phyloP scores from a whole-genome alignment of 2,113 vertebrate genomes.

The Odocoileus virginianus region DNA sequence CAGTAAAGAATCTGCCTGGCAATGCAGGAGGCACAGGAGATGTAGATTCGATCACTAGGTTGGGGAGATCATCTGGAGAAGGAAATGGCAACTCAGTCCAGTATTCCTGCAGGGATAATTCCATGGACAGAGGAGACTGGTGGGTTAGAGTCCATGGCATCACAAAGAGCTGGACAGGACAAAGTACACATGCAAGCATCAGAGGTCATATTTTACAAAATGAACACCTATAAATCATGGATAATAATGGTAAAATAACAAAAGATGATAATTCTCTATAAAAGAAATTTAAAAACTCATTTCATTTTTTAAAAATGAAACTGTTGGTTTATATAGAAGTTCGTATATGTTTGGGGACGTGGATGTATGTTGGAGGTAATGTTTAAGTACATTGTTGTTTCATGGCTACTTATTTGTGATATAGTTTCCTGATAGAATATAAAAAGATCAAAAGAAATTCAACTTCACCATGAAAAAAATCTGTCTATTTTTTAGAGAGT shows the following conservation, averaged over 20 bases:
- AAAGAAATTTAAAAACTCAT: background rate
- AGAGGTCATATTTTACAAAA: background rate
- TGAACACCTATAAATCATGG: background rate
- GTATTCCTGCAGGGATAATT: background rate
- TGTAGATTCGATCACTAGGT: accelerated
- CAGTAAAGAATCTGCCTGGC: background rate
- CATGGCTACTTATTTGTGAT: background rate
- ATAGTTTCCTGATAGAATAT: background rate
- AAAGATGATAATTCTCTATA: background rate
- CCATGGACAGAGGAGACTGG: background rate
- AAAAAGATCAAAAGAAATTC: background rate
- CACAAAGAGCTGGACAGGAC: background rate
- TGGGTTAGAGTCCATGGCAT: background rate
- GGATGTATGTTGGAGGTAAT: background rate
- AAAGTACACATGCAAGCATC: background rate
- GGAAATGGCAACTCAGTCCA: background rate
- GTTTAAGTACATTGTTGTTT: background rate
- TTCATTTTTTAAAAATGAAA: background rate
- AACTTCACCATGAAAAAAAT: background rate
- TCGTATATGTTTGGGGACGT: background rate
- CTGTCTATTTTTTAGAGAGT: background rate
- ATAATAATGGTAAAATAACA: background rate
- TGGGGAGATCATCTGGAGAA: background rate
- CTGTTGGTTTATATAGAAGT: background rate
- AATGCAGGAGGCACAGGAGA: background rate